Base-by-base conservation (phyloP, 1,140 invertebrate species). In the Belonocnema kinseyi region DNA sequence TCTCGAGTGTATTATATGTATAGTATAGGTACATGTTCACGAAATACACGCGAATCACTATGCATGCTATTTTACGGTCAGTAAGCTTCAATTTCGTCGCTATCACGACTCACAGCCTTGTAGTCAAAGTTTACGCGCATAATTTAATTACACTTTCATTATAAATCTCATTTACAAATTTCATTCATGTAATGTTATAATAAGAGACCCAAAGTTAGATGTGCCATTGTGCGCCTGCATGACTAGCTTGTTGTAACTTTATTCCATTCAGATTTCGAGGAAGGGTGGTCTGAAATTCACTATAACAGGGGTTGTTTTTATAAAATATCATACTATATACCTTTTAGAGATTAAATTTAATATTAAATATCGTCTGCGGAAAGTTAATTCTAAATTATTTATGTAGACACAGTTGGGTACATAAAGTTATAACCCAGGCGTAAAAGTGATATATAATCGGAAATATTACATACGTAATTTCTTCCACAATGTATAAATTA, bases 11-110 rank as follows among this genome's bases (percentile, higher is more conserved):
- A 54, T 73, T 54, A 73, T 19, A 51, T 54, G 50, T 16, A 54
- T 53, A 53, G 33, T 73, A 54, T 66, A 19, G 51, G 19, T 16
- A 17, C 33, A 54, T 7, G 5, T 73, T 16, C 51, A 73, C 72
- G 21, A 53, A 54, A 53, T 16, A 53, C 51, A 14, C 72, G 51
- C 54, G 72, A 53, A 73, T 73, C 53, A 73, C 21, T 54, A 54
- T 73, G 53, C 51, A 50, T 40, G 50, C 50, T 53, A 73, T 73
- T 73, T 73, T 73, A 73, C 72, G 72, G 72, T 73, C 72, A 73
- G 72, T 73, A 40, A 73, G 72, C 72, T 52, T 73, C 26, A 73
- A 54, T 73, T 73, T 73, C 53, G 72, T 73, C 53, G n/a, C 51
- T 73, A 73, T 73, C 72, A 46, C 53, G 51, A 54, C n/a, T 73